Base-by-base conservation (phyloP, 1,140 invertebrate species). In the Hyles euphorbiae region DNA sequence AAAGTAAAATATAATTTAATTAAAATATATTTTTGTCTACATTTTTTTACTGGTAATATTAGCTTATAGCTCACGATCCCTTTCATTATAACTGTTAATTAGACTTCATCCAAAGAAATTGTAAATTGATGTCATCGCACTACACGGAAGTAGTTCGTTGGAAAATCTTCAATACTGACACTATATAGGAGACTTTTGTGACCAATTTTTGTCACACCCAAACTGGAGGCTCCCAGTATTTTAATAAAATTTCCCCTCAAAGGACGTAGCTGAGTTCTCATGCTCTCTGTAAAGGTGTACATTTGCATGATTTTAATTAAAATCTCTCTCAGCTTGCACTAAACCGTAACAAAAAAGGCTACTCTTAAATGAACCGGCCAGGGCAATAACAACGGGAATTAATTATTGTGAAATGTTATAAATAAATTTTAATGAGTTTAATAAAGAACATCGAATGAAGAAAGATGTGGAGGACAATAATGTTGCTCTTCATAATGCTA, bases 261-360 rank as follows among this genome's bases (percentile, higher is more conserved):
- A 71, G 66, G 58, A 70, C 61, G 62, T 62, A 64, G 51, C 63
- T 54, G 64, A 65, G 67, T 69, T 63, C 60, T 67, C 62, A 63
- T 65, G 61, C 61, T 55, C 65, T 58, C 62, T 62, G 60, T 53
- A 67, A 65, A 73, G 72, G 66, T 70, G 63, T 75, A 70, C 65
- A 77, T 77, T 79, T 76, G 67, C 72, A 79, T 72, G 68, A 71
- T 73, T 79, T 73, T 71, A 74, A 76, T 79, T 79, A 74, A 76
- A 79, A 70, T 75, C 22, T 22, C 61, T 66, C 51, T 60, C 58
- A 54, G 53, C 60, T 60, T 69, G 60, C 66, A 60, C 68, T 66
- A 68, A 78, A 72, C 55, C 61, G 60, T 67, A 63, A 61, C 56
- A 67, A 67, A 66, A 74, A 63, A 64, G 53, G 43, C 64, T 53